These are phyloP conservation scores for Sebastiscus tertius DNA, from an alignment of 2,797 vertebrate species.

Conservation along the genomic window DNA sequence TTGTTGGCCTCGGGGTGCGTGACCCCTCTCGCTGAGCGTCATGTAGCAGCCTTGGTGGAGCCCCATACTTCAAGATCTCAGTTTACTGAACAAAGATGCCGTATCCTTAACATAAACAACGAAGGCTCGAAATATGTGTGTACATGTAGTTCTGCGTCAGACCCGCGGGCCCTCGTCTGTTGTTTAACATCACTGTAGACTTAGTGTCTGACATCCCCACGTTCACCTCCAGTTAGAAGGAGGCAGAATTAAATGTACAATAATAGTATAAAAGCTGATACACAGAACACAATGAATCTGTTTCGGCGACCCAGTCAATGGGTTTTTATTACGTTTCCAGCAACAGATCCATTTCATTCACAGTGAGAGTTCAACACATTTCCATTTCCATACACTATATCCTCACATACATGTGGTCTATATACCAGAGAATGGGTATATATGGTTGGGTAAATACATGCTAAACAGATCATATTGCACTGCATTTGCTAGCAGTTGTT, in stretches of 20 bases:
- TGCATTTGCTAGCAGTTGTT: conserved; percentile 38
- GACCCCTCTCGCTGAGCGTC: conserved; percentile 55
- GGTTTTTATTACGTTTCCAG: conserved; percentile 79
- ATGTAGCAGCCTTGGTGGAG: conserved; percentile 40
- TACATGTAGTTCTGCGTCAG: conserved; percentile 60
- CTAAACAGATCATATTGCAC: conserved; percentile 48
- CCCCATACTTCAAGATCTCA: conserved; percentile 50
- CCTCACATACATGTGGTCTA: conserved; percentile 50
- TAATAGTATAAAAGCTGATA: not conserved
- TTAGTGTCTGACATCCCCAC: conserved; percentile 25
- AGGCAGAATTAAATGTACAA: not conserved
- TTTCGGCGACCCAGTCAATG: conserved; percentile 79
- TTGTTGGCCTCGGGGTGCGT: conserved; percentile 66
- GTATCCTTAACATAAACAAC: conserved; percentile 66
- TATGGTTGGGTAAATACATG: conserved; percentile 55
- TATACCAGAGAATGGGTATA: conserved; percentile 55
- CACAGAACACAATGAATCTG: conserved; percentile 7
- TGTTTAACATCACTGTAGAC: conserved; percentile 56
- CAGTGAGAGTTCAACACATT: conserved; percentile 75
- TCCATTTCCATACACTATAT: conserved; percentile 55
- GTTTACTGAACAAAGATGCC: conserved; percentile 58
- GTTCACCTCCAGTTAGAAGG: conserved; percentile 36
- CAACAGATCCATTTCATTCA: conserved; percentile 77
- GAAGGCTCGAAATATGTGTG: conserved; percentile 38
- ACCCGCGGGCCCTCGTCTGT: conserved; percentile 15